Evolutionary conservation across 2,888 invertebrate genomes (phyloP).

Genomic region (Acleris literana): DNA sequence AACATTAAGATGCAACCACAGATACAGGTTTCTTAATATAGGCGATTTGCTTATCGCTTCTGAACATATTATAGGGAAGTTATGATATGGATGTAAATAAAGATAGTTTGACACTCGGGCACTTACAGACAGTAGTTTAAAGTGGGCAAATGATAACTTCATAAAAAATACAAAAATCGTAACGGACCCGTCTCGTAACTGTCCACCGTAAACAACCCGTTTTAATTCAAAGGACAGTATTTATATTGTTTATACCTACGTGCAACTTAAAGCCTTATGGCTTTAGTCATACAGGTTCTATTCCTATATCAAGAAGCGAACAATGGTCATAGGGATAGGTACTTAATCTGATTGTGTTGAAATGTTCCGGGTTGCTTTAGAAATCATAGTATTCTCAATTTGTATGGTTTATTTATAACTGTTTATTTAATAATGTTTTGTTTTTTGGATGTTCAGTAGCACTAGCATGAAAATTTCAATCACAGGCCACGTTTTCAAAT

Average conservation of each 20-base stretch:
- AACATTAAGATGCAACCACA: too few relatives aligned
- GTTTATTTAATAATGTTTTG: neutral
- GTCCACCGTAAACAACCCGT: slow-evolving; percentile 4
- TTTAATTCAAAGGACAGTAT: slow-evolving; percentile 22
- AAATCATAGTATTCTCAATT: slow-evolving; percentile 5
- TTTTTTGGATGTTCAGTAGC: too few relatives aligned
- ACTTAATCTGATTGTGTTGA: slow-evolving; percentile 21
- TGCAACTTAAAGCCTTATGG: slow-evolving; percentile 1
- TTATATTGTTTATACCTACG: neutral
- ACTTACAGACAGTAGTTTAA: too few relatives aligned
- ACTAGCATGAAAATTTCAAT: too few relatives aligned
- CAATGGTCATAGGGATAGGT: slow-evolving; percentile 16
- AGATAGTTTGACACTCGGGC: too few relatives aligned
- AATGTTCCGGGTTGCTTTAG: slow-evolving; percentile 32
- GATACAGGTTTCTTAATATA: too few relatives aligned
- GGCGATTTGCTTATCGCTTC: too few relatives aligned
- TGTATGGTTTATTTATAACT: slow-evolving; percentile 1
- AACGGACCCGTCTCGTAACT: neutral
- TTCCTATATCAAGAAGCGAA: neutral
- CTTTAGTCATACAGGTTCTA: slow-evolving; percentile 9
- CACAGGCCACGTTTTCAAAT: too few relatives aligned
- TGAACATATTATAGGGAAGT: too few relatives aligned
- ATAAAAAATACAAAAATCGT: too few relatives aligned
- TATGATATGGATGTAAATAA: too few relatives aligned
- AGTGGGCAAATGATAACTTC: too few relatives aligned